These are phyloP conservation scores for Lycaon pictus DNA, from an alignment of 2,113 vertebrate genomes.

Conservation along the genomic window DNA sequence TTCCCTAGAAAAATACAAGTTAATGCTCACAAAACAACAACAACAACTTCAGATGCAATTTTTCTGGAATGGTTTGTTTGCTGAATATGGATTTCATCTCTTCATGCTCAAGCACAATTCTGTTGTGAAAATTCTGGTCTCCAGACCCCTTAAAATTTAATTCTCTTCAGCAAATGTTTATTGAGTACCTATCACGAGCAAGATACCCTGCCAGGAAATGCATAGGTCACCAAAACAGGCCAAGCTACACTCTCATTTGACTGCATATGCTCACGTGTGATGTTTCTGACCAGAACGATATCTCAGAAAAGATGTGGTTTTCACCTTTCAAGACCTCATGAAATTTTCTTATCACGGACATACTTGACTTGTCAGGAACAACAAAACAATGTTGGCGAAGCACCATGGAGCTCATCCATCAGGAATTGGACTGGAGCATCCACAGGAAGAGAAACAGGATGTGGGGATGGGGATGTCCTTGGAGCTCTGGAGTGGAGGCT, in stretches of 20 bases:
- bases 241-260: background rate
- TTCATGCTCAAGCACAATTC: constrained; percentile 36
- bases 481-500: fast-evolving
- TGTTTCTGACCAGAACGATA: background rate
- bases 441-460: no score
- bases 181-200: background rate
- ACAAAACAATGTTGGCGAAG: background rate
- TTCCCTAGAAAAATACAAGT: constrained; percentile 7
- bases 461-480: fast-evolving
- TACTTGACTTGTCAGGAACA: background rate
- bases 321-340: background rate
- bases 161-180: background rate
- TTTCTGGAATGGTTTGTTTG: background rate
- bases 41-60: background rate
- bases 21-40: background rate
- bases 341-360: background rate
- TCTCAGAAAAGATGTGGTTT: background rate
- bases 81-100: background rate
- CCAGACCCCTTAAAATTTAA: background rate
- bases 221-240: background rate
- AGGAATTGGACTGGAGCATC: background rate
- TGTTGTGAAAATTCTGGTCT: background rate
- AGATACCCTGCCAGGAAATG: background rate
- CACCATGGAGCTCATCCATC: no score
- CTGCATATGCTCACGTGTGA: background rate